Conservation (phyloP, 2,888 invertebrate species). For the Stenodema calcarata region DNA sequence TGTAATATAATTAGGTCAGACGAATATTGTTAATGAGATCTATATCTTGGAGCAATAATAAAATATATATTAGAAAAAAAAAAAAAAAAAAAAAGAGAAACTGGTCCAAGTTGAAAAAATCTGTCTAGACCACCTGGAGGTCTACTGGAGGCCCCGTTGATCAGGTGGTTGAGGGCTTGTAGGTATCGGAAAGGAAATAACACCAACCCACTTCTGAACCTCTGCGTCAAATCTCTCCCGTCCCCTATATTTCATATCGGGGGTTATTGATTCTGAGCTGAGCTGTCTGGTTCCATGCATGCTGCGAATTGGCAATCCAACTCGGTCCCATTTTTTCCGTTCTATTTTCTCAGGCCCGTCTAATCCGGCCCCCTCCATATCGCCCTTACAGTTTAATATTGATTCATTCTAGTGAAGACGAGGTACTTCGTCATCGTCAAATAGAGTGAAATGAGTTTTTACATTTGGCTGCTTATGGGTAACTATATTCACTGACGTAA, state of each 20-base stretch:
- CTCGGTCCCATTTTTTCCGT: not conserved
- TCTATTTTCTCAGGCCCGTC: not conserved
- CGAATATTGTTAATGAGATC: no score
- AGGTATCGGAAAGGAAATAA: not conserved
- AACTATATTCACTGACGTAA: no score
- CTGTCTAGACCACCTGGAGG: not conserved
- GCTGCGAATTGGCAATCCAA: not conserved
- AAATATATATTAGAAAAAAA: no score
- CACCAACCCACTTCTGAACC: not conserved
- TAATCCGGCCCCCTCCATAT: not conserved
- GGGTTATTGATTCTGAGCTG: not conserved
- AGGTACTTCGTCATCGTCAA: not conserved
- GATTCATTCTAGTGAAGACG: not conserved
- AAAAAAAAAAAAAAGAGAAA: no score
- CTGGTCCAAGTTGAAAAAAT: not conserved
- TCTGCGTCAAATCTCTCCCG: not conserved
- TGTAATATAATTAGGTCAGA: no score
- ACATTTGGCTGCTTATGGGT: no score
- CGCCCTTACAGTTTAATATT: not conserved
- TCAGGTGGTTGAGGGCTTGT: not conserved
- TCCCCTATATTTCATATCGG: not conserved
- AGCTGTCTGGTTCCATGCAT: slow-evolving; percentile 2
- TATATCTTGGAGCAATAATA: no score
- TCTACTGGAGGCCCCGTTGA: not conserved
- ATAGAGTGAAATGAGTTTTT: not conserved